Percentiles rank a stretch among this genome's conserved stretches.
phyloP scores from a whole-genome alignment of 2,113 vertebrate species.

The Barbus barbus region DNA sequence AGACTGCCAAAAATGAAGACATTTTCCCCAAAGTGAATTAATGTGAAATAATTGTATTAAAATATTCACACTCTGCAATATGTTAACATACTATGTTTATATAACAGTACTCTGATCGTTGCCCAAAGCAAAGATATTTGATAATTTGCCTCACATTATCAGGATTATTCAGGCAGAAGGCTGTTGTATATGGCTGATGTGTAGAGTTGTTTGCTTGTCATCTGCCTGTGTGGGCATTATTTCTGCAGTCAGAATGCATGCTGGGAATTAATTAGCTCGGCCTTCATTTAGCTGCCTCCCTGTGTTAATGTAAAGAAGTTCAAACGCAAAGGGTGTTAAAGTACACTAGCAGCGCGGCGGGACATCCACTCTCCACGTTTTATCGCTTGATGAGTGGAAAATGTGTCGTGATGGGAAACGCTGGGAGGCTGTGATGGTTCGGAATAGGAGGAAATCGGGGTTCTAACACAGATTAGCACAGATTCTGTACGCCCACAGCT shows the following conservation, averaged over 20 bases:
- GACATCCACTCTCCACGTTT: neutral
- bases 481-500: neutral
- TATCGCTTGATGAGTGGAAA: constrained; percentile 16
- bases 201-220: constrained; percentile 25
- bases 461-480: neutral
- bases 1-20: neutral
- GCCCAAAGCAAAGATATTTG: neutral
- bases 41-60: neutral
- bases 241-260: constrained; percentile 35
- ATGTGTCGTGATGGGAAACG: neutral
- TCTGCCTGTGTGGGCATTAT: constrained; percentile 11
- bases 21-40: neutral
- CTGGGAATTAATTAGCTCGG: constrained; percentile 35
- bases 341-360: neutral
- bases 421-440: neutral
- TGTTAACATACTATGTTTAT: neutral
- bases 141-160: neutral
- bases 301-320: constrained; percentile 30
- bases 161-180: constrained; percentile 5
- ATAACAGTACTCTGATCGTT: neutral
- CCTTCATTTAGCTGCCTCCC: constrained; percentile 35
- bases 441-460: constrained; percentile 2
- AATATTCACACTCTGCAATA: neutral
- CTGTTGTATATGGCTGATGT: neutral
- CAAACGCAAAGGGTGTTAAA: constrained; percentile 28